phyloP scores from a whole-genome alignment of 2,113 vertebrate species.

The Columba janthina region DNA sequence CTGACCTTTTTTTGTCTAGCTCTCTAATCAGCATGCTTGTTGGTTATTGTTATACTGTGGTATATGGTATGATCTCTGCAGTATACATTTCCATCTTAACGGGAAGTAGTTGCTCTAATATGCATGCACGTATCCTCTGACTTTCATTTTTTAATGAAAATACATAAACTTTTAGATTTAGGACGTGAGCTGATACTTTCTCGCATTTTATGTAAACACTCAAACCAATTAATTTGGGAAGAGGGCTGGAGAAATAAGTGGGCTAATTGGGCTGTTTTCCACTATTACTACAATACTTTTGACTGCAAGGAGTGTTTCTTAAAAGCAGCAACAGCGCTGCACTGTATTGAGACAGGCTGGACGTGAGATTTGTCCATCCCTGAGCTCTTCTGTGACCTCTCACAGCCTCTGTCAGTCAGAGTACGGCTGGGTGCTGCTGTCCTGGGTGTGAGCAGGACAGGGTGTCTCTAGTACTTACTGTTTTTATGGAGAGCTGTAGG shows the following conservation, averaged over 20 bases:
- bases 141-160: slow-evolving; percentile 7
- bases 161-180: not conserved
- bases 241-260: not conserved
- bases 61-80: slow-evolving; percentile 32
- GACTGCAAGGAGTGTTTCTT: not conserved
- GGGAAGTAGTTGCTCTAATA: not conserved
- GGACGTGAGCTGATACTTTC: not conserved
- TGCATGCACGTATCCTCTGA: not conserved
- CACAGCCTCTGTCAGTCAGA: not conserved
- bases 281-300: not conserved
- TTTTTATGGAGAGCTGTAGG: not conserved
- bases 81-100: slow-evolving; percentile 31
- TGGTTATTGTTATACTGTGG: slow-evolving; percentile 44
- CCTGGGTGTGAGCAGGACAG: not conserved
- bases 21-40: slow-evolving; percentile 53
- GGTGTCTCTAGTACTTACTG: not conserved
- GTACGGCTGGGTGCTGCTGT: not conserved
- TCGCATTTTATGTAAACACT: not conserved
- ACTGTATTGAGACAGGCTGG: not conserved
- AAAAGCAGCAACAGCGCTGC: not conserved
- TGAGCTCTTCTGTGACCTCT: not conserved
- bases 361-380: rapidly evolving
- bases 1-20: slow-evolving; percentile 51
- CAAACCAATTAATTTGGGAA: not conserved
- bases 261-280: not conserved